Evolutionary conservation across 1,140 invertebrate genomes (phyloP), one percentile per base, ranked within the genome.

Genomic region (Solen grandis): DNA sequence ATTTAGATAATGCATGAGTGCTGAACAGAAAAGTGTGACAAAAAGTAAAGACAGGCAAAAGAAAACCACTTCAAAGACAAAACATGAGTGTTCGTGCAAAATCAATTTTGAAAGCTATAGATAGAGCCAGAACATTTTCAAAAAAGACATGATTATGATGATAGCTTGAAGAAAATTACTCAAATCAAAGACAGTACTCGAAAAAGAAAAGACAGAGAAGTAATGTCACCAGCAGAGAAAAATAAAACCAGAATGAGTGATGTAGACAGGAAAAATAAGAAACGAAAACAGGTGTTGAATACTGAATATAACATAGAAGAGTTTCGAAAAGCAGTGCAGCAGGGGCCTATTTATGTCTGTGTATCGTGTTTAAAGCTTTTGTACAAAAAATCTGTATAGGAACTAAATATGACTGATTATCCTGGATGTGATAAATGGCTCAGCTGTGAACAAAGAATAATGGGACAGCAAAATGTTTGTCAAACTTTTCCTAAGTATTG

Each of bases 271-370:
- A 14, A 27, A 62, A 62, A 62, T 31, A 3, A 62, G 16, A 5
- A 10, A n/a, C 10, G 27, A 5, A 62, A 29, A 16, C 22, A 5
- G 66, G 36, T 46, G 52, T 69, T 27, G 36, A 69, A 69, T 29
- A 69, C 14, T 69, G 25, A 0, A 22, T 65, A 36, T 38, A 5
- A 33, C 14, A n/a, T 36, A 29, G 33, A 65, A 16, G 31, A 65
- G 25, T 8, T 65, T 50, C 29, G 52, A 25, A 41, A 46, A 27
- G 66, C 38, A 46, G 35, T 31, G 22, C 22, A 1, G 41, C 38
- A 69, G 46, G 66, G 66, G 22, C 66, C 35, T 46, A 31, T 69
- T 36, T 69, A 69, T 69, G 36, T 31, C 22, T 69, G 66, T 52
- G n/a, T 35, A 46, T 69, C 66, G 8, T 69, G 36, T 50, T 31